Percentiles rank a stretch among this genome's conserved stretches.
These are phyloP conservation scores for Tetrapedia diversipes DNA, from an alignment of 2,888 invertebrate species.

Conservation along the genomic window DNA sequence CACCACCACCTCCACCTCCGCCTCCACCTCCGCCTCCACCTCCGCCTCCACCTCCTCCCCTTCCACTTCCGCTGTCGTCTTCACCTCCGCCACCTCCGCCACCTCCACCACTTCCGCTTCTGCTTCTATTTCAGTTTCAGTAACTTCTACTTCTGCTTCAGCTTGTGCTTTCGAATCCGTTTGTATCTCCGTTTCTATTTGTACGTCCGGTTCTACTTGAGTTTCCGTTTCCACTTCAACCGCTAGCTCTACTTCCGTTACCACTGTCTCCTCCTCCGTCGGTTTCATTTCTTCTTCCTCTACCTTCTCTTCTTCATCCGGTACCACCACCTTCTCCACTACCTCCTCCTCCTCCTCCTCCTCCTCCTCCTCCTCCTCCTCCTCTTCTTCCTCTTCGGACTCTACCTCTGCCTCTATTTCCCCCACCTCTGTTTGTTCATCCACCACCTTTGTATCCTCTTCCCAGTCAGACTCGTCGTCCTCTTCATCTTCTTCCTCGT, in stretches of 20 bases:
- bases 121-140: not conserved
- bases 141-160: conserved; percentile 9
- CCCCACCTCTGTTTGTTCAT: conserved; percentile 10
- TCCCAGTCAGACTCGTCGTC: not conserved
- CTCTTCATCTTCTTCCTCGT: conserved; percentile 31
- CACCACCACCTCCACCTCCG: not conserved
- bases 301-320: not conserved
- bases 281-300: not conserved
- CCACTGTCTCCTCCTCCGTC: conserved; percentile 32
- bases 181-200: conserved; percentile 17
- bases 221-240: conserved; percentile 20
- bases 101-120: not conserved
- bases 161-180: conserved; percentile 8
- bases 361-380: conserved; percentile 27
- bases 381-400: conserved; percentile 29
- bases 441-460: conserved; percentile 17
- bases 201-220: conserved; percentile 25
- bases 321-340: conserved; percentile 20
- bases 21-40: not conserved
- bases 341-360: conserved; percentile 4
- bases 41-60: not conserved
- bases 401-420: conserved; percentile 25
- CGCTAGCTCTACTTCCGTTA: conserved; percentile 9
- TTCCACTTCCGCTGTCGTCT: not conserved
- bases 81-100: not conserved